phyloP scores from a whole-genome alignment of 2,888 invertebrate genomes.

The Tinea pellionella region DNA sequence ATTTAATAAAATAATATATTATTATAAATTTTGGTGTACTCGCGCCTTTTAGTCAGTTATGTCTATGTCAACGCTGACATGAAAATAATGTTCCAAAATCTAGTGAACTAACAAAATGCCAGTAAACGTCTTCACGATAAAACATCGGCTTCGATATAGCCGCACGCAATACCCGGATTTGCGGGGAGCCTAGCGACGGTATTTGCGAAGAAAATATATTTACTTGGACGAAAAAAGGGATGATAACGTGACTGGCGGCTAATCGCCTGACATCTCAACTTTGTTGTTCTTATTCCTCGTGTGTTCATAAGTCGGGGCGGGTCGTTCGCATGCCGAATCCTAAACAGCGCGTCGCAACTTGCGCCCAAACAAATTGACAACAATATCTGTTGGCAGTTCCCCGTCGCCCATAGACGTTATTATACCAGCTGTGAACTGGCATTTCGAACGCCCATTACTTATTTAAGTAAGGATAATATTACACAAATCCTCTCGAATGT shows the following conservation, averaged over 20 bases:
- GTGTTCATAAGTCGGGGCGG: slow-evolving; percentile 51
- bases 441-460: slow-evolving; percentile 19
- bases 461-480: not conserved
- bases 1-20: not conserved
- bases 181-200: slow-evolving; percentile 15
- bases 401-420: slow-evolving; percentile 50
- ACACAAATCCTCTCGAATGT: not conserved
- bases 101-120: slow-evolving; percentile 19
- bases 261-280: slow-evolving; percentile 60
- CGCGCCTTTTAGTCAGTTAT: not conserved
- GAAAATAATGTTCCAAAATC: slow-evolving; percentile 19
- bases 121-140: slow-evolving; percentile 20
- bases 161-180: slow-evolving; percentile 19
- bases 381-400: slow-evolving; percentile 56
- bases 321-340: slow-evolving; percentile 48
- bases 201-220: slow-evolving; percentile 35
- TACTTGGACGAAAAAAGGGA: slow-evolving; percentile 36
- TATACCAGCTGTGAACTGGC: slow-evolving; percentile 33
- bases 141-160: slow-evolving; percentile 10
- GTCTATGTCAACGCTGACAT: not conserved
- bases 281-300: slow-evolving; percentile 59
- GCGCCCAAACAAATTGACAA: slow-evolving; percentile 57
- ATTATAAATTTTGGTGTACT: not conserved
- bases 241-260: slow-evolving; percentile 47
- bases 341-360: slow-evolving; percentile 45